Evolutionary conservation across 1,140 invertebrate species (phyloP).

Genomic region (Pomacea maculata): DNA sequence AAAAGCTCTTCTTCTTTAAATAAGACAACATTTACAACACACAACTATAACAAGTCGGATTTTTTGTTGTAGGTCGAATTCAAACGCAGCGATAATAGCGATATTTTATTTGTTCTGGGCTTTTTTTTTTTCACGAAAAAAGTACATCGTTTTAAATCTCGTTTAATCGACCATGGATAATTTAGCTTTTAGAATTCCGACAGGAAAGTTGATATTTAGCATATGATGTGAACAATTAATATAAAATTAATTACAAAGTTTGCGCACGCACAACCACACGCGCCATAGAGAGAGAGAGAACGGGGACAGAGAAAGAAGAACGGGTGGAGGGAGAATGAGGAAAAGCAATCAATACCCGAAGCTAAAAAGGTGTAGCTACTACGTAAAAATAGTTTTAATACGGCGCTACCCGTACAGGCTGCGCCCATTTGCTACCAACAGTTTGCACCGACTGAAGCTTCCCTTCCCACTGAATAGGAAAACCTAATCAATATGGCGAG

Average conservation of each 20-base stretch:
- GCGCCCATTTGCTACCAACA: neutral
- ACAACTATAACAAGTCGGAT: no score
- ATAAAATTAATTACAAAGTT: neutral
- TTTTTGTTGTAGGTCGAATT: no score
- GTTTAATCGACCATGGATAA: neutral
- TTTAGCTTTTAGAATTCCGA: neutral
- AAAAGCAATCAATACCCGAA: neutral
- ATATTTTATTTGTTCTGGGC: neutral
- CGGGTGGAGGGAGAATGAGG: neutral
- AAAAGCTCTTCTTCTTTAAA: no score
- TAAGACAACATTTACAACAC: no score
- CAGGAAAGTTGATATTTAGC: no score
- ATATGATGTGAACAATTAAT: neutral
- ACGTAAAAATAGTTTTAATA: neutral
- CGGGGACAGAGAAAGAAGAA: neutral
- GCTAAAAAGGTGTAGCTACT: neutral
- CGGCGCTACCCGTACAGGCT: neutral
- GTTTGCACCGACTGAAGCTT: neutral
- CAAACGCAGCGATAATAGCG: neutral
- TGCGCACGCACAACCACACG: neutral
- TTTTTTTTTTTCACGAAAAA: neutral
- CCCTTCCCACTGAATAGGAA: neutral
- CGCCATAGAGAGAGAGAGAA: neutral
- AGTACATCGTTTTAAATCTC: neutral
- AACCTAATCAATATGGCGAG: neutral